Conservation (phyloP, 2,113 vertebrate species). For the Lepisosteus oculatus region DNA sequence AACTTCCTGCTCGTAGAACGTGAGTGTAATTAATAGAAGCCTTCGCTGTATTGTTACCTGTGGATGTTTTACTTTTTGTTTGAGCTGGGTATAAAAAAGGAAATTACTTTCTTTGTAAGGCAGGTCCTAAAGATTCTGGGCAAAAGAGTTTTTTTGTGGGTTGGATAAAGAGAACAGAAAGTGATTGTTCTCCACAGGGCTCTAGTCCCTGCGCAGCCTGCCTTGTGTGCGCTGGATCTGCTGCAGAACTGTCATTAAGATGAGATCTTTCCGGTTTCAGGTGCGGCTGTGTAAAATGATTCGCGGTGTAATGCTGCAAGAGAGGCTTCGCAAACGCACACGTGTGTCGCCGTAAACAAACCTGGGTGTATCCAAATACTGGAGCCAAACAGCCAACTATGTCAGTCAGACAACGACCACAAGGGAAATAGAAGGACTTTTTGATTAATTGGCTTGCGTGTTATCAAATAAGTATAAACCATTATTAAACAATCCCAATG, state of each 20-base stretch:
- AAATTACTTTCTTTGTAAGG: neutral
- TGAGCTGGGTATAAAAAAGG: neutral
- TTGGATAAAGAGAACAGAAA: neutral
- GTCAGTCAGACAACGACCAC: neutral
- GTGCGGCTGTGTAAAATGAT: neutral
- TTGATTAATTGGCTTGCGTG: no score
- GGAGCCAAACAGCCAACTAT: neutral
- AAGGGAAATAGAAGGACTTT: neutral
- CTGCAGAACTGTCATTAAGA: slow-evolving; percentile 4
- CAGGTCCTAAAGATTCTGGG: neutral
- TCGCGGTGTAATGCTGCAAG: neutral
- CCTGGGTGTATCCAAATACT: neutral
- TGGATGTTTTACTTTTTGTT: neutral
- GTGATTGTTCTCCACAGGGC: slow-evolving; percentile 2
- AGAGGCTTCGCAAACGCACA: neutral
- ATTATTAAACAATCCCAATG: no score
- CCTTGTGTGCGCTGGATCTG: neutral
- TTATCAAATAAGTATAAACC: no score
- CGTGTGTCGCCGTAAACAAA: neutral
- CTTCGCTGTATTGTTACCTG: no score
- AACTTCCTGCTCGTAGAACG: no score
- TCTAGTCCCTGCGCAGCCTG: neutral
- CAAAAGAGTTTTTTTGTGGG: neutral
- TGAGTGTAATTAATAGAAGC: no score
- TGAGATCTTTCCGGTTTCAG: neutral